phyloP scores from a whole-genome alignment of 2,888 invertebrate genomes.

The Patella depressa region DNA sequence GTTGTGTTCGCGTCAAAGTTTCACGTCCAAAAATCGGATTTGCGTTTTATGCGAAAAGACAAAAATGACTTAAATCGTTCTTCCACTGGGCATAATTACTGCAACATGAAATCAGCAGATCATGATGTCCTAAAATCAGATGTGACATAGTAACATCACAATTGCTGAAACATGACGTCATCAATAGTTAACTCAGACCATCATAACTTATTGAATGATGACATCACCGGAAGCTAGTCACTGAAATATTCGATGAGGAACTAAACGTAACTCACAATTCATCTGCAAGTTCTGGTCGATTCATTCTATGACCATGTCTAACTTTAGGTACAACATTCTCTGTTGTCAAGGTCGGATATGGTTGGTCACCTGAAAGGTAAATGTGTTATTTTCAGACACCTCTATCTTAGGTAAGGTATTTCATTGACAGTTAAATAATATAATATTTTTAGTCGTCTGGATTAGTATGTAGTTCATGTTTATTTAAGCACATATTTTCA shows the following conservation, averaged over 20 bases:
- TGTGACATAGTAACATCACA: too few relatives aligned
- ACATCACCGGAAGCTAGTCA: not conserved
- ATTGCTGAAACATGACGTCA: not conserved
- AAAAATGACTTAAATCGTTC: too few relatives aligned
- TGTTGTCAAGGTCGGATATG: conserved; percentile 27
- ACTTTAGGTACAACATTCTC: conserved; percentile 22
- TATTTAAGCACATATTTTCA: not conserved
- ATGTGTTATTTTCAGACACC: not conserved
- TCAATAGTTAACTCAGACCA: not conserved
- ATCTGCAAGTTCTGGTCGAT: conserved; percentile 27
- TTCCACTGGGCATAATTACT: too few relatives aligned
- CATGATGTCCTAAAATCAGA: not conserved
- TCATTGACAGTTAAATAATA: too few relatives aligned
- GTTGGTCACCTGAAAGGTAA: conserved; percentile 26
- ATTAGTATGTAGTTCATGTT: not conserved
- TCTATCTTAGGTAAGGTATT: not conserved
- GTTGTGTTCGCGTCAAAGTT: too few relatives aligned
- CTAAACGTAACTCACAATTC: conserved; percentile 22
- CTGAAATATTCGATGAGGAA: not conserved
- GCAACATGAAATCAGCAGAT: not conserved
- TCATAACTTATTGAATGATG: too few relatives aligned
- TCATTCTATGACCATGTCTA: conserved; percentile 26
- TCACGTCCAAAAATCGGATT: too few relatives aligned
- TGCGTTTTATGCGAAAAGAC: too few relatives aligned
- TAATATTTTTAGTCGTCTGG: too few relatives aligned